Conservation (phyloP, 2,113 vertebrate genomes). For the Mormoops blainvillei region DNA sequence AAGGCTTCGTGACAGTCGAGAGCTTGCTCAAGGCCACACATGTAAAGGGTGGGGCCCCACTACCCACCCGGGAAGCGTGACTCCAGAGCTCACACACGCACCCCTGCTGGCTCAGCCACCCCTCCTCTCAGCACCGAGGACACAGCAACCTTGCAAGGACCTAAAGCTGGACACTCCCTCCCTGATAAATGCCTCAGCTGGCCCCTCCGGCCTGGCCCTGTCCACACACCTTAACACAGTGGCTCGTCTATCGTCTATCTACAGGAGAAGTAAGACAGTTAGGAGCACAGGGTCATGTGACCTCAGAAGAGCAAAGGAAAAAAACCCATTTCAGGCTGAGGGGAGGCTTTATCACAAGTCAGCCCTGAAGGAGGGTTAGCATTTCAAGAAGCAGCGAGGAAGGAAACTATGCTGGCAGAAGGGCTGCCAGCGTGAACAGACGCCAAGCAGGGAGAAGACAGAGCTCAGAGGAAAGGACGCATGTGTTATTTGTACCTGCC, state of each 20-base stretch:
- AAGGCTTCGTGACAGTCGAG: not conserved
- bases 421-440: not conserved
- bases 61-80: not conserved
- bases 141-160: not conserved
- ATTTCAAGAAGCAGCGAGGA: not conserved
- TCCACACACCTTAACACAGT: rapidly evolving
- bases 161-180: no score
- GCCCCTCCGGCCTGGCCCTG: not conserved
- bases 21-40: not conserved
- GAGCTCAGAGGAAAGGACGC: not conserved
- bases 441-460: not conserved
- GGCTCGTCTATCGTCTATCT: not conserved
- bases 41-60: rapidly evolving
- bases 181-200: not conserved
- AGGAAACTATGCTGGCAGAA: not conserved
- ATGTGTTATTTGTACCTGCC: not conserved
- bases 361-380: not conserved
- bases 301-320: not conserved
- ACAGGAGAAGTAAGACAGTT: not conserved
- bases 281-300: not conserved
- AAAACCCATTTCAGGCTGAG: not conserved
- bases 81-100: not conserved
- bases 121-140: not conserved
- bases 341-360: not conserved
- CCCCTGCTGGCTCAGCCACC: not conserved